These are phyloP conservation scores for Philonicus albiceps DNA, from an alignment of 2,888 invertebrate species.

Conservation along the genomic window DNA sequence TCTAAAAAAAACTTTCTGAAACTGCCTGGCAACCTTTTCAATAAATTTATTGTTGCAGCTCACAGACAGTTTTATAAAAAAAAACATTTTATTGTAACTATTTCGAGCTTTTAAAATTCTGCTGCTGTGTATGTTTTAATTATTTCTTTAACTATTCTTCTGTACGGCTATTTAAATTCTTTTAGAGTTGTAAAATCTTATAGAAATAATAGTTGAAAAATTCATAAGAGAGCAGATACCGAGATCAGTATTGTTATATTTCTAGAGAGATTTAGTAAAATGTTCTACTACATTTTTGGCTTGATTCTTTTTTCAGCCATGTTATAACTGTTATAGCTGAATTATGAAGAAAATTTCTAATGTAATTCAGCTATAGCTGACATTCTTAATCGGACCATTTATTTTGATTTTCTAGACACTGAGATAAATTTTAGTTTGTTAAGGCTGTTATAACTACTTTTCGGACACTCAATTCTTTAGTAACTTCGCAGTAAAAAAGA, in stretches of 20 bases:
- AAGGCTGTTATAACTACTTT: too few relatives aligned
- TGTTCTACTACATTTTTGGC: neutral
- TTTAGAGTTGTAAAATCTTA: neutral
- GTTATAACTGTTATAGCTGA: neutral
- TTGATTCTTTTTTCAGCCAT: neutral
- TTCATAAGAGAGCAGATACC: neutral
- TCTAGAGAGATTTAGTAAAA: neutral
- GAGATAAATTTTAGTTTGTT: too few relatives aligned
- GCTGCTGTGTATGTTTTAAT: neutral
- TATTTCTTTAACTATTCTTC: neutral
- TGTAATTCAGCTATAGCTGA: neutral
- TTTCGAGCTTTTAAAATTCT: neutral
- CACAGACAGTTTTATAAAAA: neutral
- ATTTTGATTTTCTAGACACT: too few relatives aligned
- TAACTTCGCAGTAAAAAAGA: too few relatives aligned
- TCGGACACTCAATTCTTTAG: too few relatives aligned
- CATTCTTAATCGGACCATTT: too few relatives aligned
- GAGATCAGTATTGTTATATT: neutral
- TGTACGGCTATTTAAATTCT: neutral
- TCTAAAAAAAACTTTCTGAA: neutral
- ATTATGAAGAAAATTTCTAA: neutral
- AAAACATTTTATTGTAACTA: neutral
- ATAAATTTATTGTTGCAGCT: neutral
- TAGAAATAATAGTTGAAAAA: neutral
- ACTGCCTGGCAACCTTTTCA: neutral